Conservation (phyloP, 2,888 invertebrate genomes). For the Panorpa germanica region DNA sequence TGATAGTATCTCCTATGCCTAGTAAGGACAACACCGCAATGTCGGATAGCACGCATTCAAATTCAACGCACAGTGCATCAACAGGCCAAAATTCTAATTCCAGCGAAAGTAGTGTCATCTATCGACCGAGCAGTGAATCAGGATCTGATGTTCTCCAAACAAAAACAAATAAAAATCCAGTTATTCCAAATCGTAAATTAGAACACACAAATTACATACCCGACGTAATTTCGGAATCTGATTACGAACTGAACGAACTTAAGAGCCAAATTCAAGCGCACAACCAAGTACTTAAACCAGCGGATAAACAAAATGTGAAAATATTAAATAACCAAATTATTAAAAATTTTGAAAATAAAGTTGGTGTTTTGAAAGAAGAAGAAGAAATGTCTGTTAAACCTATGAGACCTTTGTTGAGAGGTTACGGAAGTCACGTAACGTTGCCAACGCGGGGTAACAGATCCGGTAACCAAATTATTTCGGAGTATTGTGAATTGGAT, state of each 20-base stretch:
- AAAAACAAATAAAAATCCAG: conserved; percentile 21
- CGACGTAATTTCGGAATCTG: too few species aligned
- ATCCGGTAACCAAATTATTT: conserved; percentile 26
- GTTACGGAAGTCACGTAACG: conserved; percentile 58
- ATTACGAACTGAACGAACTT: too few species aligned
- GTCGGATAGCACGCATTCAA: conserved; percentile 45
- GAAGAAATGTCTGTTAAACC: conserved; percentile 56
- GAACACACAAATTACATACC: conserved; percentile 28
- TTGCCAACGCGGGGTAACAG: conserved; percentile 44
- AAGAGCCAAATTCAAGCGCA: too few species aligned
- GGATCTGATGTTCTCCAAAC: conserved; percentile 32
- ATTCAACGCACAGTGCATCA: conserved; percentile 34
- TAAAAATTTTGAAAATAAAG: too few species aligned
- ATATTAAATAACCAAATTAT: too few species aligned
- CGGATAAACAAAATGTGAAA: too few species aligned
- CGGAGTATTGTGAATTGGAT: conserved; percentile 52
- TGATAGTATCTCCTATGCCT: conserved; percentile 62
- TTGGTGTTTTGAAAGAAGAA: too few species aligned
- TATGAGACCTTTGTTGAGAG: conserved; percentile 74
- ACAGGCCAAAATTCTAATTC: conserved; percentile 51
- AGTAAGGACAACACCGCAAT: too few species aligned
- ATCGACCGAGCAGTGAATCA: conserved; percentile 52
- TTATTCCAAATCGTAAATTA: conserved; percentile 31
- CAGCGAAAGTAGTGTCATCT: conserved; percentile 53
- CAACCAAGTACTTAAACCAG: too few species aligned